These are phyloP conservation scores for Prinia subflava DNA, from an alignment of 2,113 vertebrate genomes.

Conservation along the genomic window DNA sequence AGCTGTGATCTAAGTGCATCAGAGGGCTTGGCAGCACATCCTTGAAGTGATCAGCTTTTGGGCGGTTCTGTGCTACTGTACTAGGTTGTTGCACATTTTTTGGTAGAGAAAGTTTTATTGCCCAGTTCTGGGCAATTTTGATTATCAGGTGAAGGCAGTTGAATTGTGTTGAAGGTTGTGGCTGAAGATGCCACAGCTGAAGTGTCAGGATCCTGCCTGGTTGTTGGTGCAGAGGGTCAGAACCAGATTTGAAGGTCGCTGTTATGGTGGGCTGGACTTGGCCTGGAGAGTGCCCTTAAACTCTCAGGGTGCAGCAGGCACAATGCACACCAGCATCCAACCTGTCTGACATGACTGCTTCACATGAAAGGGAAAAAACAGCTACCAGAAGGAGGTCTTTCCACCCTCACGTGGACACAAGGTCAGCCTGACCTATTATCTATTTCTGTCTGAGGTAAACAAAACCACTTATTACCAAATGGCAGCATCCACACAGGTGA, in stretches of 20 bases:
- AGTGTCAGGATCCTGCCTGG: neutral
- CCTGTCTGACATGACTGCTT: neutral
- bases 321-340: neutral
- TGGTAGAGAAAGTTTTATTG: neutral
- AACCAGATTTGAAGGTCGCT: neutral
- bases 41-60: neutral
- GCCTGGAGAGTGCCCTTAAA: neutral
- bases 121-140: neutral
- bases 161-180: neutral
- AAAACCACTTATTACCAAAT: constrained; percentile 12
- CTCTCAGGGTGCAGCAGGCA: neutral
- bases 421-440: constrained; percentile 7
- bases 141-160: neutral
- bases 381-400: neutral
- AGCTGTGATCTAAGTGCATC: neutral
- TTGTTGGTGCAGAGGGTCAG: neutral
- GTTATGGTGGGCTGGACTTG: neutral
- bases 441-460: neutral
- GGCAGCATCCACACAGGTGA: neutral
- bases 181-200: neutral
- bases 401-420: neutral
- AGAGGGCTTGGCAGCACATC: neutral
- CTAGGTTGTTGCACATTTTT: neutral
- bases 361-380: neutral
- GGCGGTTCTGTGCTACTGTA: neutral